Percentiles rank a stretch among this genome's conserved stretches.
Conservation (phyloP, 2,797 vertebrate species). For the Darevskia nairensis region DNA sequence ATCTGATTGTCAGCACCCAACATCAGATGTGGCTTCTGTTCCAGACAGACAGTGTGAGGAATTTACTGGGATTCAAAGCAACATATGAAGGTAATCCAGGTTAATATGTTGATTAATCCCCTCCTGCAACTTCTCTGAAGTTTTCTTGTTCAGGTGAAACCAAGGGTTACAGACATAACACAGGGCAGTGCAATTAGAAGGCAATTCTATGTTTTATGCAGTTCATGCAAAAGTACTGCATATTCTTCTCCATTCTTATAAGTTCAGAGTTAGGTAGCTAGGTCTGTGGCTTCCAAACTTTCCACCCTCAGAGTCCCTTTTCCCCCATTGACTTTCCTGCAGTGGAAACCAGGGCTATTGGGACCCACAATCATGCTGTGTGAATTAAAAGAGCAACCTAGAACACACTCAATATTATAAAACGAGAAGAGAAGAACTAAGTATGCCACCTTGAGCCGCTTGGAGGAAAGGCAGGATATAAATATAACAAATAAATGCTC, state of each 20-base stretch:
- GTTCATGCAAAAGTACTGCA: background rate
- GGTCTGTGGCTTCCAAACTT: background rate
- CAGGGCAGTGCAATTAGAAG: background rate
- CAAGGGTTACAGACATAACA: background rate
- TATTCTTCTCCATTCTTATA: background rate
- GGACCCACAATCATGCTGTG: background rate
- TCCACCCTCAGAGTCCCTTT: background rate
- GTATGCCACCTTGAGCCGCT: no score
- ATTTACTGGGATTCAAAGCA: slow-evolving; percentile 95
- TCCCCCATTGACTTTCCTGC: background rate
- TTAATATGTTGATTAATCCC: background rate
- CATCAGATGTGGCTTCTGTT: slow-evolving; percentile 99
- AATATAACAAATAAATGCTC: background rate
- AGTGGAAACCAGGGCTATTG: background rate
- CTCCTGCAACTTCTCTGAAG: background rate
- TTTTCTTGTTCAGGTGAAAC: accelerated
- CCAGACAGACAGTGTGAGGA: slow-evolving; percentile 95
- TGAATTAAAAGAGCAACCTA: background rate
- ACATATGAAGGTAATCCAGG: slow-evolving; percentile 89
- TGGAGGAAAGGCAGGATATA: background rate
- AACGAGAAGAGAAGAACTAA: background rate
- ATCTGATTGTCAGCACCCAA: slow-evolving; percentile 97
- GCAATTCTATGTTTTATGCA: background rate
- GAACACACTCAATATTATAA: background rate
- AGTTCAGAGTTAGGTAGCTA: background rate